A percentile compares a stretch with the other conserved stretches of the same genome.
phyloP scores from a whole-genome alignment of 2,113 vertebrate species.

The Archilochus colubris region DNA sequence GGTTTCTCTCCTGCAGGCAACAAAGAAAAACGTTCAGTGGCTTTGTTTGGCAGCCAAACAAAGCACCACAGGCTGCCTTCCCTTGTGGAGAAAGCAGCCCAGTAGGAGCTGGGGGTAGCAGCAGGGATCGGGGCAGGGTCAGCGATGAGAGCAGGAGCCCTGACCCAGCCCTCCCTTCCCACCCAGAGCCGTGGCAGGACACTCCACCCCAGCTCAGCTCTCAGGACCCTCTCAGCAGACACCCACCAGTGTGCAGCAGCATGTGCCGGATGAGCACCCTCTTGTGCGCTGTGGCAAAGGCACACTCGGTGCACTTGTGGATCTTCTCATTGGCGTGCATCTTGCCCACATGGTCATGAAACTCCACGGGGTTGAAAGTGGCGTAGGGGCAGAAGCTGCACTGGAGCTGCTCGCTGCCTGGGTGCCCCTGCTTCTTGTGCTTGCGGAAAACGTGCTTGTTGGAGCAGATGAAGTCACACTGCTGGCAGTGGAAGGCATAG shows the following conservation, averaged over 20 bases:
- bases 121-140: not conserved
- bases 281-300: conserved; percentile 91
- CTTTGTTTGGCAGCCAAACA: not conserved
- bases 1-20: conserved; percentile 88
- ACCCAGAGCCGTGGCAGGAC: not conserved
- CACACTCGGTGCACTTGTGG: conserved; percentile 89
- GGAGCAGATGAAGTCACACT: conserved; percentile 93
- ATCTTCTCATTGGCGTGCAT: conserved; percentile 94
- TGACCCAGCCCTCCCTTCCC: not conserved
- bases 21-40: not conserved
- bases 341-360: conserved; percentile 87
- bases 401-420: conserved; percentile 81
- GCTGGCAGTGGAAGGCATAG: conserved; percentile 92
- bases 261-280: conserved; percentile 91
- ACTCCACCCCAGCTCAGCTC: not conserved
- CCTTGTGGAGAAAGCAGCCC: not conserved
- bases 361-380: conserved; percentile 93
- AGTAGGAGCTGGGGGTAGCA: not conserved
- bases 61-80: not conserved
- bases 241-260: conserved; percentile 90
- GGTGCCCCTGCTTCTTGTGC: conserved; percentile 91
- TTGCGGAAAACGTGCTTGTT: conserved; percentile 90
- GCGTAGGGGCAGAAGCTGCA: conserved; percentile 90
- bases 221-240: accelerated
- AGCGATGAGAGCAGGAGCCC: not conserved